Conservation (phyloP, 23 tunicate genomes). For the Phallusia fumigata region DNA sequence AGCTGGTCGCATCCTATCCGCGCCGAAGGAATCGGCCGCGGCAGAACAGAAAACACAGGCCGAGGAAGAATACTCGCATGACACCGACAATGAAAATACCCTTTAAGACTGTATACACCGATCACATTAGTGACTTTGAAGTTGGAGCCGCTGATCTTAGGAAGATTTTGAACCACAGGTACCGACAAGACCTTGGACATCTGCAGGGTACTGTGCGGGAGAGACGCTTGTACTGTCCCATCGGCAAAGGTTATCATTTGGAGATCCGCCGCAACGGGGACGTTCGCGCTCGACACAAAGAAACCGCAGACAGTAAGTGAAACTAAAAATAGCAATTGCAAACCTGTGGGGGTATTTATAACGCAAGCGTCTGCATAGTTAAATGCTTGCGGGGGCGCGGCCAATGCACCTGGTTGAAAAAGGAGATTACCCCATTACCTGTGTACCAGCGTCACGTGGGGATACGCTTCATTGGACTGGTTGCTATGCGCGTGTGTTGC, state of each 20-base stretch:
- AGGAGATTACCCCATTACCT: no score
- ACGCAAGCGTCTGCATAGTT: neutral
- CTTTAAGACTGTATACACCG: neutral
- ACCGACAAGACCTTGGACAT: slow-evolving; percentile 13
- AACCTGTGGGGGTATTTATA: neutral
- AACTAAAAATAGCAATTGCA: neutral
- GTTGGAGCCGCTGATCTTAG: neutral
- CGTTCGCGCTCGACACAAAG: slow-evolving; percentile 59
- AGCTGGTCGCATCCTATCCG: neutral
- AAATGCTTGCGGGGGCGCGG: neutral
- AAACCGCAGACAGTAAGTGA: slow-evolving; percentile 55
- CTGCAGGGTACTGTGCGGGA: slow-evolving; percentile 36
- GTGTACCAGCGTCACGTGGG: neutral
- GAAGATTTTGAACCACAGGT: slow-evolving; percentile 13
- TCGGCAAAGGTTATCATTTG: slow-evolving; percentile 87
- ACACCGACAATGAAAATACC: neutral
- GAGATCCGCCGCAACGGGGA: slow-evolving; percentile 61
- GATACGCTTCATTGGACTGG: neutral
- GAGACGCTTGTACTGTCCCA: slow-evolving; percentile 67
- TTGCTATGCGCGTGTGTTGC: neutral
- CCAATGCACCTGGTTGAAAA: neutral
- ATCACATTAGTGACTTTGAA: neutral
- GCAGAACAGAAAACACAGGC: neutral
- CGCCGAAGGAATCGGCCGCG: neutral
- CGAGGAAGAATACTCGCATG: neutral